Base-by-base conservation (phyloP, 2,888 invertebrate species). In the Macrosiphum euphorbiae region DNA sequence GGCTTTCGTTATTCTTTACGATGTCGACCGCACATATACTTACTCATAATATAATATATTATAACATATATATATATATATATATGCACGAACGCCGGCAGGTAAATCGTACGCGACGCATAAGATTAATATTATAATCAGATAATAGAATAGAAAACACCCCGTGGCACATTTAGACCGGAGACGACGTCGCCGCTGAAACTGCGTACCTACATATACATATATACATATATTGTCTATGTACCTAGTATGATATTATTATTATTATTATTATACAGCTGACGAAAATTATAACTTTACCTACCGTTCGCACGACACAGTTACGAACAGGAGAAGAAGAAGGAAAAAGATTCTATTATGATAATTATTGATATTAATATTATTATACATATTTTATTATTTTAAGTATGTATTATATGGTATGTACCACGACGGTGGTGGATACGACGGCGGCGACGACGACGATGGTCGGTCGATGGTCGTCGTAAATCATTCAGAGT, bases 111-210 rank as follows among this genome's bases (percentile, higher is more conserved):
- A 86, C 86, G 47, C 86, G 11, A 20, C 26, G 47, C 86, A 47
- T 86, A 78, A 90, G 7, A 58, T 87, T 87, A 87, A 87, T 87
- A 90, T 78, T 78, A 67, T 87, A 87, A 92, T 92, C 67, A 28
- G 92, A 92, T 92, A 92, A 92, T 88, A 88, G 67, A 92, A 92
- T 67, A 92, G 67, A 88, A 88, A 92, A 88, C 87, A 92, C 87
- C 92, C 92, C 50, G 87, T 50, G 87, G 92, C 92, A 20, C 47
- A 35, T 50, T 58, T 86, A 35, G 86, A 86, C 86, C 86, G 47
- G 58, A 90, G 47, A 67, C 90, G 67, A 90, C 67, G 47, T 88
- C 26, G 47, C 47, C 47, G 61, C 24, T n/a, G 47, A 67, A 67
- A 47, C 47, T n/a, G 61, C 50, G 44, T 47, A 52, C 55, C 11